phyloP scores from a whole-genome alignment of 2,113 vertebrate species.

The Colius striatus region DNA sequence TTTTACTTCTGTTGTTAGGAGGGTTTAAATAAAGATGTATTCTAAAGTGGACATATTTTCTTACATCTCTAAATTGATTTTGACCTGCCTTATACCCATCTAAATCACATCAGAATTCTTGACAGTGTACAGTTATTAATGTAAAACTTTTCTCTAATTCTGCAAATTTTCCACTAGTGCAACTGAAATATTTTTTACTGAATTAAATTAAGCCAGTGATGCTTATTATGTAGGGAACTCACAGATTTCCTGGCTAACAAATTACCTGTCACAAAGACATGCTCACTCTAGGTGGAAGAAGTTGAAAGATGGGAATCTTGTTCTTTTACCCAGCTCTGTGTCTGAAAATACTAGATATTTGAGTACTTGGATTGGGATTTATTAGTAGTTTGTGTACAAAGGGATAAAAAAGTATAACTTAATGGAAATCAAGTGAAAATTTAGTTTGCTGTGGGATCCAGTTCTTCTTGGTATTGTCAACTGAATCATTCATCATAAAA shows the following conservation, averaged over 20 bases:
- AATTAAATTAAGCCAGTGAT: neutral
- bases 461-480: neutral
- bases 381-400: neutral
- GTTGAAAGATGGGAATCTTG: neutral
- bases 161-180: neutral
- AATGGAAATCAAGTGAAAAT: neutral
- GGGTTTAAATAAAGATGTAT: neutral
- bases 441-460: neutral
- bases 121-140: neutral
- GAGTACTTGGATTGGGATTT: neutral
- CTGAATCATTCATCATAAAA: constrained; percentile 25
- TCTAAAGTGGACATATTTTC: neutral
- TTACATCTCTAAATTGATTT: neutral
- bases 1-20: neutral
- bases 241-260: neutral
- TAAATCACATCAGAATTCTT: neutral
- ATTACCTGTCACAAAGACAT: neutral
- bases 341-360: neutral
- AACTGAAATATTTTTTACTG: neutral
- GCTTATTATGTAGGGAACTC: neutral
- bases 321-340: neutral
- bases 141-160: neutral
- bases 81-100: neutral
- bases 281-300: neutral
- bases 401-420: neutral